Percentiles rank a stretch among this genome's conserved stretches.
Conservation (phyloP, 2,113 vertebrate species). For the Oncorhynchus kisutch region DNA sequence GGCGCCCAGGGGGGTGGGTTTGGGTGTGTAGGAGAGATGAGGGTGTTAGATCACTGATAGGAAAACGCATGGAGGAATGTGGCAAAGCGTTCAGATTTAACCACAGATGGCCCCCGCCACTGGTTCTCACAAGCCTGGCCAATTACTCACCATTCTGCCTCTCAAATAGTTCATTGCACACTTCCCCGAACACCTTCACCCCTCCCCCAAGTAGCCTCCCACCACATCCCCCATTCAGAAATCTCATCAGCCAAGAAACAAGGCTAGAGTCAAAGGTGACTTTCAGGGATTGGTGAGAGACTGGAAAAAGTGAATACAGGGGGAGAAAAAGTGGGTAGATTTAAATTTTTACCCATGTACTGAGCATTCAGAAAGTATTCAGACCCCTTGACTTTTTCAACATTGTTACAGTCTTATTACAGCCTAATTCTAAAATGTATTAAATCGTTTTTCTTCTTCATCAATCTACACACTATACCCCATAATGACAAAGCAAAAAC, state of each 20-base stretch:
- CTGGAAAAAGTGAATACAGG: conserved; percentile 69
- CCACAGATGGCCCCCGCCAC: conserved; percentile 65
- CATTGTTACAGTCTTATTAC: no score
- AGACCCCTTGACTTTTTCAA: no score
- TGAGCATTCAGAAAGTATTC: neutral
- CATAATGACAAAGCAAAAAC: no score
- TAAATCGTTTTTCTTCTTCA: no score
- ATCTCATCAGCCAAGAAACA: neutral
- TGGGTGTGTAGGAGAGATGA: conserved; percentile 18
- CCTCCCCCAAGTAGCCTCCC: neutral
- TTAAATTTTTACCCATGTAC: conserved; percentile 42
- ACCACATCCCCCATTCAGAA: conserved; percentile 32
- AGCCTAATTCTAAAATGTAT: no score
- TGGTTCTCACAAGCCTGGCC: conserved; percentile 77
- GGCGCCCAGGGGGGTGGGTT: conserved; percentile 46
- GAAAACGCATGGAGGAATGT: conserved; percentile 73
- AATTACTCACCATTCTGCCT: conserved; percentile 70
- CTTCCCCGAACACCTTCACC: conserved; percentile 46
- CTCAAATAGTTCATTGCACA: conserved; percentile 52
- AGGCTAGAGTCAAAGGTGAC: conserved; percentile 31
- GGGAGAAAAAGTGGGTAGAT: conserved; percentile 47
- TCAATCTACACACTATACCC: no score
- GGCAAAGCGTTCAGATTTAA: conserved; percentile 68
- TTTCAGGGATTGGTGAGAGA: conserved; percentile 38
- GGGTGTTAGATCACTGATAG: conserved; percentile 59